A percentile compares a stretch with the other conserved stretches of the same genome.
phyloP scores from a whole-genome alignment of 2,888 invertebrate species.

The Tetramorium bicarinatum region DNA sequence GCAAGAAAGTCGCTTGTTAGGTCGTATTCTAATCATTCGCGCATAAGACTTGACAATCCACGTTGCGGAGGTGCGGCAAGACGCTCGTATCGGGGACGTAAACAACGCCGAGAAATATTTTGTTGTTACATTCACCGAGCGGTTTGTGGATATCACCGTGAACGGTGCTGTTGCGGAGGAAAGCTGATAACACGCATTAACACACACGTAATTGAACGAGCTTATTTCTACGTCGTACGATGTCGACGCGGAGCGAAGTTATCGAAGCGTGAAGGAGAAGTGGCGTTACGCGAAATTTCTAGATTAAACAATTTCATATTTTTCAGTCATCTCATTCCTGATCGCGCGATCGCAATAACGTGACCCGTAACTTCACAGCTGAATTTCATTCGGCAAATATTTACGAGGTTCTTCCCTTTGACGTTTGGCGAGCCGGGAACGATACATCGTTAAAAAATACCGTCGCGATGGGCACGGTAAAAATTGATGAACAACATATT shows the following conservation, averaged over 20 bases:
- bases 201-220: background rate
- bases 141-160: slow-evolving; percentile 17
- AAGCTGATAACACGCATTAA: slow-evolving; percentile 43
- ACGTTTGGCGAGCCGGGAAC: background rate
- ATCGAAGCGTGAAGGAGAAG: slow-evolving; percentile 13
- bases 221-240: slow-evolving; percentile 33
- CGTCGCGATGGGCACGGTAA: background rate
- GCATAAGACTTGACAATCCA: background rate
- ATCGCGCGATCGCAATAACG: background rate
- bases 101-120: slow-evolving; percentile 33
- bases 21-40: background rate
- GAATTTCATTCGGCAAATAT: background rate
- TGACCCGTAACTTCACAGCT: background rate
- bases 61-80: slow-evolving; percentile 2
- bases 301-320: slow-evolving; percentile 27
- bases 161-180: background rate
- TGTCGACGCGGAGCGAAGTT: slow-evolving; percentile 17
- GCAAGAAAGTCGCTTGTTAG: background rate
- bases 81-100: slow-evolving; percentile 30
- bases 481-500: background rate
- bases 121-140: slow-evolving; percentile 39
- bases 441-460: background rate
- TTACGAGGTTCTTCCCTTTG: background rate
- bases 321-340: background rate
- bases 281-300: slow-evolving; percentile 48